These are phyloP conservation scores for Hypercompe scribonia DNA, from an alignment of 2,888 invertebrate genomes.

Conservation along the genomic window DNA sequence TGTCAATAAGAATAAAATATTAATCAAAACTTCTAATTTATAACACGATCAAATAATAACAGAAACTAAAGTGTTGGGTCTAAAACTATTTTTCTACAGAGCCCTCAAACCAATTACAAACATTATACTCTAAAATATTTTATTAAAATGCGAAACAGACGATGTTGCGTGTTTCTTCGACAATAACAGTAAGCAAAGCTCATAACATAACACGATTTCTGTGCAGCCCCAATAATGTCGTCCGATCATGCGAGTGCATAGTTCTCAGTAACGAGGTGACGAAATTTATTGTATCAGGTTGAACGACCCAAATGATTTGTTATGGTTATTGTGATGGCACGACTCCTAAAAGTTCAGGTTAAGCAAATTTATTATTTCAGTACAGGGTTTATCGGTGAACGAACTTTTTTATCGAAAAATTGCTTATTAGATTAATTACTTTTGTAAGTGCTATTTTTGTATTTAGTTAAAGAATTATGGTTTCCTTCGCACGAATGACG, in stretches of 20 bases:
- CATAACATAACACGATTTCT: conserved; percentile 44
- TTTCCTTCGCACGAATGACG: neutral
- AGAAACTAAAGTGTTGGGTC: neutral
- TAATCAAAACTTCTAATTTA: neutral
- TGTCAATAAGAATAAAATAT: neutral
- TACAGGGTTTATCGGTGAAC: neutral
- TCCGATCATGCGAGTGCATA: conserved; percentile 57
- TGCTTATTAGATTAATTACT: neutral
- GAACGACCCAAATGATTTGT: conserved; percentile 32
- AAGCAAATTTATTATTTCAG: conserved; percentile 4
- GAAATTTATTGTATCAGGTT: conserved; percentile 48
- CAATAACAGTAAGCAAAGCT: conserved; percentile 42
- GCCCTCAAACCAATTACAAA: conserved; percentile 3
- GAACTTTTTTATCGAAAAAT: neutral
- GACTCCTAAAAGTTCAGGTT: conserved; percentile 20
- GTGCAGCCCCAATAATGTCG: conserved; percentile 53
- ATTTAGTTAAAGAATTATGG: neutral
- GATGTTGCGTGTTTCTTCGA: conserved; percentile 39
- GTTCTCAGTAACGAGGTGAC: conserved; percentile 53
- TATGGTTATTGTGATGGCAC: conserved; percentile 11
- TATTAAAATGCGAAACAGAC: conserved; percentile 22
- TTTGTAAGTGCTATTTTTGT: neutral
- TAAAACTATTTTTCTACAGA: neutral
- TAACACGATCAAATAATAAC: neutral
- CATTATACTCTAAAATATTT: conserved; percentile 26